Evolutionary conservation across 2,888 invertebrate species (phyloP).

Genomic region (Euclidia mi): DNA sequence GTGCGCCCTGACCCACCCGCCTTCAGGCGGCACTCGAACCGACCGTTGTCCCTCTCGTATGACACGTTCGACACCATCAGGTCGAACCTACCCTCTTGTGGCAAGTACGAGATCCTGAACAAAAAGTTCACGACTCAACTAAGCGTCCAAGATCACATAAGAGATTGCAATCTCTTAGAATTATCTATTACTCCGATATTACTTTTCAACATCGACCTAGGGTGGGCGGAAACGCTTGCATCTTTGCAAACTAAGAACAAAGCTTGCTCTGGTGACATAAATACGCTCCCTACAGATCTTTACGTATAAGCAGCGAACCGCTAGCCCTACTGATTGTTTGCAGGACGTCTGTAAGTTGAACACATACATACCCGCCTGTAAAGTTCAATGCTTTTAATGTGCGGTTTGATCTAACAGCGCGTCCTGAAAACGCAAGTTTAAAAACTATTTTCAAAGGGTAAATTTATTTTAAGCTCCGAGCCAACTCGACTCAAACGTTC

Average conservation of each 20-base stretch:
- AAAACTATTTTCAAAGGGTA: conserved; percentile 29
- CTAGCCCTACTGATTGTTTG: conserved; percentile 21
- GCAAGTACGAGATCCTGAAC: conserved; percentile 93
- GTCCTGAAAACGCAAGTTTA: conserved; percentile 22
- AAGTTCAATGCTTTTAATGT: conserved; percentile 14
- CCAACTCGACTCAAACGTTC: conserved; percentile 12
- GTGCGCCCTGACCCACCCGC: conserved; percentile 95
- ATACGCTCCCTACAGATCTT: conserved; percentile 27
- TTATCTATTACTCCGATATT: conserved; percentile 36
- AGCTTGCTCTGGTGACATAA: conserved; percentile 22
- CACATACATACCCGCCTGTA: conserved; percentile 19
- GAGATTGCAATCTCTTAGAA: conserved; percentile 22
- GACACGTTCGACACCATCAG: conserved; percentile 96
- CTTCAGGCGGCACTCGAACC: conserved; percentile 97
- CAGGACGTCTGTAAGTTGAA: conserved; percentile 30
- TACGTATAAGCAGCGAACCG: conserved; percentile 29
- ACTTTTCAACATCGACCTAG: conserved; percentile 30
- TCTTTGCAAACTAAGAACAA: conserved; percentile 34
- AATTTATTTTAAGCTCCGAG: conserved; percentile 29
- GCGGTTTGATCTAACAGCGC: conserved; percentile 2
- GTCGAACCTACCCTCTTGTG: conserved; percentile 96
- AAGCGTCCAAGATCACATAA: conserved; percentile 1
- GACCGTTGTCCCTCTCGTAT: conserved; percentile 97
- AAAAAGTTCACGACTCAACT: conserved; percentile 35
- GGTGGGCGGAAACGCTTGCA: background rate